Conservation (phyloP, 1,140 invertebrate species). For the Drosophila sp. region DNA sequence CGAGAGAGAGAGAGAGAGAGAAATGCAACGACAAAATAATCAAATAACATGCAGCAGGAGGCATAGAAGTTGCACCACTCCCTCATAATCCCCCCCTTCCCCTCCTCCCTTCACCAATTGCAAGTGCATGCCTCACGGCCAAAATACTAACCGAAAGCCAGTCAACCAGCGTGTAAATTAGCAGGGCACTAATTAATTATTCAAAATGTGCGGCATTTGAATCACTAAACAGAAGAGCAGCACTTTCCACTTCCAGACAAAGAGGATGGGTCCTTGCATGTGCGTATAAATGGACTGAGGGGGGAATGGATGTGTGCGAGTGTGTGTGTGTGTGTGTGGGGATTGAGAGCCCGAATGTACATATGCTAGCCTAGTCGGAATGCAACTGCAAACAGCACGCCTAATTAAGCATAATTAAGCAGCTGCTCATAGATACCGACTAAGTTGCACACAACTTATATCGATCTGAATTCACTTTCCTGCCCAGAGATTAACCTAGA, state of each 20-base stretch:
- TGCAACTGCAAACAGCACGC: slow-evolving; percentile 47
- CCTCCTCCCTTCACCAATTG: background rate
- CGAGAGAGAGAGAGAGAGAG: background rate
- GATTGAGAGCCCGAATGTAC: too few species aligned
- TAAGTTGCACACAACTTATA: slow-evolving; percentile 9
- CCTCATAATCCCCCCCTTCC: too few species aligned
- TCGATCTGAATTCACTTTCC: slow-evolving; percentile 30
- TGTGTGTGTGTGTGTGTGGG: background rate
- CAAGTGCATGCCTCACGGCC: slow-evolving; percentile 47
- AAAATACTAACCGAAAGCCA: slow-evolving; percentile 69
- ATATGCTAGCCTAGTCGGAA: slow-evolving; percentile 12
- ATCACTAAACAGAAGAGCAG: slow-evolving; percentile 64
- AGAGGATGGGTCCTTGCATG: slow-evolving; percentile 6
- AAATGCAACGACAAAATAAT: slow-evolving; percentile 69
- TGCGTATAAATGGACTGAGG: background rate
- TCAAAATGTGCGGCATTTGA: slow-evolving; percentile 80
- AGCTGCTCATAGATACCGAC: slow-evolving; percentile 62
- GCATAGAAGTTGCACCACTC: background rate
- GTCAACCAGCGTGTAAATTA: slow-evolving; percentile 80
- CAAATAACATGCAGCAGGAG: slow-evolving; percentile 64
- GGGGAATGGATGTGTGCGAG: background rate
- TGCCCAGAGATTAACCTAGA: slow-evolving; percentile 1
- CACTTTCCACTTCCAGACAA: slow-evolving; percentile 20
- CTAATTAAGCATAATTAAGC: slow-evolving; percentile 80
- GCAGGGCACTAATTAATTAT: slow-evolving; percentile 83